Base-by-base conservation (phyloP, 2,888 invertebrate species). In the Mimachlamys varia region DNA sequence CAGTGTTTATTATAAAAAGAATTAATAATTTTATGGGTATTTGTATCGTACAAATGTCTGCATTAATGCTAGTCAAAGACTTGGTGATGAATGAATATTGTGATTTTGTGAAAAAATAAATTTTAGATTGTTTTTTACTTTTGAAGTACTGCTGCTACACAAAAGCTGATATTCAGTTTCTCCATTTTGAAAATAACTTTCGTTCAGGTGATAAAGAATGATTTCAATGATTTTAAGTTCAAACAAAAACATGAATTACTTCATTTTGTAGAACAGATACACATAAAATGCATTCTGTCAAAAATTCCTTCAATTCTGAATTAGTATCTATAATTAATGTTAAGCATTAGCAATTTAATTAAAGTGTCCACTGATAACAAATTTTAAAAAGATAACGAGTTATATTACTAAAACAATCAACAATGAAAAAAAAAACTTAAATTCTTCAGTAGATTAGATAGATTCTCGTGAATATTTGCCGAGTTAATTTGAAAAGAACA, bases 311-410 rank as follows among this genome's bases (percentile, higher is more conserved):
- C 22, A 19, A 22, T 33, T 15, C 76, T 33, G 76, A 76, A 76
- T 76, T 33, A 76, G 76, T 76, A 27, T 33, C 19, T 53, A 12
- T 76, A 10, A 0, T 76, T 33, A 76, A 76, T 33, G 2, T 27
- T 76, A 33, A 76, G 33, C 76, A 76, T 33, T 76, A 33, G 2
- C 12, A 33, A 15, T 5, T 27, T 15, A 33, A 33, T 76, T 1
- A 76, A 33, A 76, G 33, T 76, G 27, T 27, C 33, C 12, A 33
- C 7, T 33, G 76, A 76, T 33, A 76, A 76, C 76, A 76, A 76
- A n/a, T 62, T 27, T 58, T 76, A 76, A 76, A 76, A 76, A 58
- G 22, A 76, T 76, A 76, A 76, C 76, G n/a, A 33, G 13, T 76
- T 76, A 76, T 27, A 33, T 76, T 33, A 27, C 76, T 76, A 33